Base-by-base conservation (phyloP, 2,888 invertebrate genomes). In the Stenotaenia linearis region DNA sequence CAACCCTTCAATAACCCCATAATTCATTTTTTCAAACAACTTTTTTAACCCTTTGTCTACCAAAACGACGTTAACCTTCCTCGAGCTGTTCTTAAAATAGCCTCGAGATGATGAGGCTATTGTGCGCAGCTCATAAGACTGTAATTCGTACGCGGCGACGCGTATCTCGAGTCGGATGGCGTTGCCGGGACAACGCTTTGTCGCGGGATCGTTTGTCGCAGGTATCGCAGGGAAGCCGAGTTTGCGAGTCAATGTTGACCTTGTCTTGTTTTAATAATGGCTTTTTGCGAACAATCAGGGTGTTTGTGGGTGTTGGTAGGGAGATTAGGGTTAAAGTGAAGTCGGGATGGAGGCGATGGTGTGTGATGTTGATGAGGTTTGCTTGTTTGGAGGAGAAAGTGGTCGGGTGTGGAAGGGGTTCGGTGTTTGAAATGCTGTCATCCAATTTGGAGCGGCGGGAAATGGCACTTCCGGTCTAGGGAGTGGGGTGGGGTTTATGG, bases 121-220 rank as follows among this genome's bases (percentile, higher is more conserved):
- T 61, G 61, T 61, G 61, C 12, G 61, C 61, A 5, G 61, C 25
- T 61, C 61, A 23, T 61, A 61, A 69, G 69, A 69, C 4, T 69
- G 69, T 69, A 69, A 69, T 69, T 69, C 69, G 69, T 69, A 69
- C 69, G 69, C 69, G 69, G 25, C 6, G 69, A 23, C 69, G 69
- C 69, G 69, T 69, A 69, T 61, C 69, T 25, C 28, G 25, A 25
- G 69, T 28, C 69, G 28, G 69, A 69, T 69, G 69, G 5, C 0
- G 69, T 69, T 69, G 5, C 69, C 28, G 25, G 12, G 28, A 28
- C 69, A 69, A 69, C 69, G 15, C 25, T 69, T 25, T 7, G 69
- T 69, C 69, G 69, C 4, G 10, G 0, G 28, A 23, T 4, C 4
- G 69, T 69, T 69, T 69, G 69, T 28, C 25, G 69, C 15, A 69